Percentiles rank a stretch among this genome's conserved stretches.
These are phyloP conservation scores for Callaeas wilsoni DNA, from an alignment of 2,113 vertebrate species.

Conservation along the genomic window DNA sequence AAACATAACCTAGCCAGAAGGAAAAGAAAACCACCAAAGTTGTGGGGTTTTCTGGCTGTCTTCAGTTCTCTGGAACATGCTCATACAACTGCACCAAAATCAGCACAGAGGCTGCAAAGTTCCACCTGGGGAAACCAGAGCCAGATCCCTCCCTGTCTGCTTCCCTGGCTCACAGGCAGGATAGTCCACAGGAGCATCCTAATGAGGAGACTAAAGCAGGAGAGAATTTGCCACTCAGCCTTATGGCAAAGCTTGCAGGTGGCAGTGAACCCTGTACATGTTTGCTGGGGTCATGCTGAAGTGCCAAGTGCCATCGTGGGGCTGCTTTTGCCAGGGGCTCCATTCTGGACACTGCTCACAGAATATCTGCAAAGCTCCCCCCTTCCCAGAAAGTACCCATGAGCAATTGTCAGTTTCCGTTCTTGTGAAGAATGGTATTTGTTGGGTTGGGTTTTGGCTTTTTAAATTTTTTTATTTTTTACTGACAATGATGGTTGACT, in stretches of 20 bases:
- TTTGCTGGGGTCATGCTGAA: background rate
- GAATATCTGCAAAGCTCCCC: background rate
- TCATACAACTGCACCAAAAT: background rate
- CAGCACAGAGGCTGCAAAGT: background rate
- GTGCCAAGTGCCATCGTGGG: fast-evolving
- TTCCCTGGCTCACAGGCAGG: background rate
- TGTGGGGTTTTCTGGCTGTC: background rate
- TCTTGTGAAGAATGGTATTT: background rate
- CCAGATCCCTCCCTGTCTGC: background rate
- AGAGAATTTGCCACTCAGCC: background rate
- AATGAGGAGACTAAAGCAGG: background rate
- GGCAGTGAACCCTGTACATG: background rate
- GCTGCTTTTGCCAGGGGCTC: background rate
- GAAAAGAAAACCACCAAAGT: background rate
- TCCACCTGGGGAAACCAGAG: background rate
- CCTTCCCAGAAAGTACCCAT: background rate
- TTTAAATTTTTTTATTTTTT: background rate
- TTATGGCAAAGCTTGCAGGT: background rate
- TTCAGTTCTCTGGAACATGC: background rate
- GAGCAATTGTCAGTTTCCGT: background rate
- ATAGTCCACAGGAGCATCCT: background rate
- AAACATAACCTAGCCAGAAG: background rate
- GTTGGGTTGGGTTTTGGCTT: background rate
- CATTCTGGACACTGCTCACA: background rate
- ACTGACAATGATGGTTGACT: background rate